Evolutionary conservation across 2,888 invertebrate genomes (phyloP).

Genomic region (Callosobruchus maculatus): DNA sequence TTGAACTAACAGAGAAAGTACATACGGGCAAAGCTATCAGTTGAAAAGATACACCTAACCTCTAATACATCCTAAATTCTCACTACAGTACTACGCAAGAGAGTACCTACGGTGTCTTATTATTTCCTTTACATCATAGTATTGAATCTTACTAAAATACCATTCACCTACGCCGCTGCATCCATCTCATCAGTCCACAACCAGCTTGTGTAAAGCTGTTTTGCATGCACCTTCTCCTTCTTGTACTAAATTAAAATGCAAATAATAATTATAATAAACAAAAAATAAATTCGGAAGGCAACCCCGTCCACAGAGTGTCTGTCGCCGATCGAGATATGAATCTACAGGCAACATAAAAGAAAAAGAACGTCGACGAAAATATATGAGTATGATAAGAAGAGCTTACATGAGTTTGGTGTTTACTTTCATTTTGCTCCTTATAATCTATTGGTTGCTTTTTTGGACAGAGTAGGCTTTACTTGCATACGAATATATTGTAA

Average conservation of each 20-base stretch:
- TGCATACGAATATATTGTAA: no score
- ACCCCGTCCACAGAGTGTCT: background rate
- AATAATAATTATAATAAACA: constrained; percentile 26
- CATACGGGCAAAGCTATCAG: no score
- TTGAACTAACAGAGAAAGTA: no score
- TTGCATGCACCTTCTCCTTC: constrained; percentile 15
- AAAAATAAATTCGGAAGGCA: constrained; percentile 9
- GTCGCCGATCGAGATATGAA: background rate
- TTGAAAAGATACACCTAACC: no score
- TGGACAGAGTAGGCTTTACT: no score
- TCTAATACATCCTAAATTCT: no score
- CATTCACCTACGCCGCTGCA: background rate
- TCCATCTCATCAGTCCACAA: background rate
- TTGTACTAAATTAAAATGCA: constrained; percentile 28
- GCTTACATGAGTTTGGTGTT: background rate
- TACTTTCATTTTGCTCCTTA: background rate
- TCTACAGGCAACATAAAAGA: background rate
- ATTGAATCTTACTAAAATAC: background rate
- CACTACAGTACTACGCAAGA: no score
- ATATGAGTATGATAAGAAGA: background rate
- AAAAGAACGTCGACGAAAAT: background rate
- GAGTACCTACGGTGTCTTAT: no score
- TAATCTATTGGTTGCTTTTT: background rate
- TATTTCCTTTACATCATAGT: no score
- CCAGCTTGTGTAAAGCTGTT: background rate